A percentile compares a stretch with the other conserved stretches of the same genome.
phyloP scores from a whole-genome alignment of 2,113 vertebrate species.

The Delphinapterus leucas region DNA sequence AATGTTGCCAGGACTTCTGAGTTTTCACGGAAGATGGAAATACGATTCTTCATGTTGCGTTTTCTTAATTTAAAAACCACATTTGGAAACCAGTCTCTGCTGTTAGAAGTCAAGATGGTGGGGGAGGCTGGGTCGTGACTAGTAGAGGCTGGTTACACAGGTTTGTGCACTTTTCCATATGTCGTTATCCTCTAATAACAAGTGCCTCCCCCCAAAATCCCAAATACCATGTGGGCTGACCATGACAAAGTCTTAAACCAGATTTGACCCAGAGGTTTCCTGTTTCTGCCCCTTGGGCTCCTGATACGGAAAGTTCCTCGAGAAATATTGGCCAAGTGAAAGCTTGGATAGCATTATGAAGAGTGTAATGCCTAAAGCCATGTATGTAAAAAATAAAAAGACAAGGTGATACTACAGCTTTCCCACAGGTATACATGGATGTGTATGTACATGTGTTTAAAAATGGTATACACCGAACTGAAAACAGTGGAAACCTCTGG shows the following conservation, averaged over 20 bases:
- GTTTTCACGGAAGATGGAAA: background rate
- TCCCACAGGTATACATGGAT: background rate
- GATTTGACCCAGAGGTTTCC: background rate
- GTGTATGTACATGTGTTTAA: background rate
- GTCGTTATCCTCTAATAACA: background rate
- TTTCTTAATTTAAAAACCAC: background rate
- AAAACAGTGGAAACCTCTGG: background rate
- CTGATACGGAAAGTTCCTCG: background rate
- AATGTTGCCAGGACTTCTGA: background rate
- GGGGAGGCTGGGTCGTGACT: background rate
- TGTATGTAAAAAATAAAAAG: too few relatives aligned
- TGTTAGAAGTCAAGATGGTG: background rate
- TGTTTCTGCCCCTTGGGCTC: background rate
- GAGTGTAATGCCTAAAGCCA: too few relatives aligned
- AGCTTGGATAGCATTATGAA: background rate
- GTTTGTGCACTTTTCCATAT: background rate
- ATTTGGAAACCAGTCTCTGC: background rate
- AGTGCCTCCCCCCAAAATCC: too few relatives aligned
- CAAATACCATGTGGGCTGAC: background rate
- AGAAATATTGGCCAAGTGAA: background rate
- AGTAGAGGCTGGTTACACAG: background rate
- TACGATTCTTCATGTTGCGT: background rate
- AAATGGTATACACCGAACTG: background rate
- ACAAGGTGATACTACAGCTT: background rate
- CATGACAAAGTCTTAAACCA: too few relatives aligned